Percentiles rank a stretch among this genome's conserved stretches.
Evolutionary conservation across 2,797 vertebrate genomes (phyloP).

Genomic region (Myotis pilosus): DNA sequence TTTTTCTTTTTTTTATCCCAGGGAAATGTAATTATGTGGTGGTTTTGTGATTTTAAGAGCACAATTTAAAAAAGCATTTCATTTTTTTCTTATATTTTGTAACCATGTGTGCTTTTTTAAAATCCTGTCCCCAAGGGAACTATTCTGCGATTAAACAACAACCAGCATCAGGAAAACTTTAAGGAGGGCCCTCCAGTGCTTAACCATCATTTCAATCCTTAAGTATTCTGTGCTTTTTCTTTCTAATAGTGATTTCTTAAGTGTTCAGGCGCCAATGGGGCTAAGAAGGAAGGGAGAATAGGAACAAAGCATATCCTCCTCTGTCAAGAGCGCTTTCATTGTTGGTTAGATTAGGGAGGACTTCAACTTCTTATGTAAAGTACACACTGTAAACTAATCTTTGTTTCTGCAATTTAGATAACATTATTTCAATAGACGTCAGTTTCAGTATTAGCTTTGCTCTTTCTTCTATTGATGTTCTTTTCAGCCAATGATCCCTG

Average conservation of each 20-base stretch:
- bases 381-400: constrained; percentile 45
- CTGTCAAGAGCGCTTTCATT: constrained; percentile 22
- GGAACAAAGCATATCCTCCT: constrained; percentile 52
- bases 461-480: neutral
- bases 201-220: neutral
- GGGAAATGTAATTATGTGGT: neutral
- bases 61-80: neutral
- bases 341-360: constrained; percentile 40
- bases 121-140: neutral
- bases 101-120: neutral
- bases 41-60: neutral
- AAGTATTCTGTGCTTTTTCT: neutral
- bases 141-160: constrained; percentile 32
- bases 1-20: neutral
- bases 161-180: neutral
- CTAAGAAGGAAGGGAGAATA: constrained; percentile 33
- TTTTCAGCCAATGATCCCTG: constrained; percentile 47
- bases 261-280: neutral
- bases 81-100: neutral
- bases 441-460: constrained; percentile 48
- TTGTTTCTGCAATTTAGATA: constrained; percentile 63
- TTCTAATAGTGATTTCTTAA: neutral
- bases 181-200: neutral
- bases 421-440: constrained; percentile 73
- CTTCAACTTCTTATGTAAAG: constrained; percentile 48